phyloP scores from a whole-genome alignment of 2,113 vertebrate species.

The Cyrtonyx montezumae region DNA sequence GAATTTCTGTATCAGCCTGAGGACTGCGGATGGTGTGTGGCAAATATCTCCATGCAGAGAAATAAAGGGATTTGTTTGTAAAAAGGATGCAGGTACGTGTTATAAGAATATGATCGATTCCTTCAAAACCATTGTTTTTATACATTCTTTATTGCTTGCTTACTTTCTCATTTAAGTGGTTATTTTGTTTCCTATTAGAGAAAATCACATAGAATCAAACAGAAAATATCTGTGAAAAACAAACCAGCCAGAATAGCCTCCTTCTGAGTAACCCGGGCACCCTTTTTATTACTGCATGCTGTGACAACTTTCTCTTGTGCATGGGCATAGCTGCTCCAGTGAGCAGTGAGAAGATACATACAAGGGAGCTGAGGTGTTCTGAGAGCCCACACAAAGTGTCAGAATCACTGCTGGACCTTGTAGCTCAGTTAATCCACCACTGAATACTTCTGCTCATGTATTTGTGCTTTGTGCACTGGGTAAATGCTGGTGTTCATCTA shows the following conservation, averaged over 20 bases:
- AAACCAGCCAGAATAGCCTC: background rate
- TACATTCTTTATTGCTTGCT: background rate
- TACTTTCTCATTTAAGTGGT: background rate
- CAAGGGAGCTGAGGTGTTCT: background rate
- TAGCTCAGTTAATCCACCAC: background rate
- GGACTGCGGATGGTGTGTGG: conserved; percentile 85
- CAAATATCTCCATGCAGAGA: conserved; percentile 81
- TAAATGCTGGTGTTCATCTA: background rate
- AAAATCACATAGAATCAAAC: background rate
- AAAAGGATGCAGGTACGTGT: conserved; percentile 85
- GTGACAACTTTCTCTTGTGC: background rate
- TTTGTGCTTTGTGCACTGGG: background rate
- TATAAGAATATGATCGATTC: no score
- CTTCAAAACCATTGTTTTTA: background rate
- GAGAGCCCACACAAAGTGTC: background rate
- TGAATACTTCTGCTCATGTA: background rate
- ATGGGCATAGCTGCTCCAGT: background rate
- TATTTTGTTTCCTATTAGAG: background rate
- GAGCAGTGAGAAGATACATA: accelerated
- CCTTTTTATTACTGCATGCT: accelerated
- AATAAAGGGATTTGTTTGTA: conserved; percentile 88
- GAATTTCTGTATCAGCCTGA: conserved; percentile 82
- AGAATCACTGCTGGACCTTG: background rate
- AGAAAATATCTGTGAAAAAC: background rate
- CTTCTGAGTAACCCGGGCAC: background rate